Evolutionary conservation across 2,113 vertebrate species (phyloP), one percentile per base, ranked within the genome.

Genomic region (Xiphophorus maculatus): DNA sequence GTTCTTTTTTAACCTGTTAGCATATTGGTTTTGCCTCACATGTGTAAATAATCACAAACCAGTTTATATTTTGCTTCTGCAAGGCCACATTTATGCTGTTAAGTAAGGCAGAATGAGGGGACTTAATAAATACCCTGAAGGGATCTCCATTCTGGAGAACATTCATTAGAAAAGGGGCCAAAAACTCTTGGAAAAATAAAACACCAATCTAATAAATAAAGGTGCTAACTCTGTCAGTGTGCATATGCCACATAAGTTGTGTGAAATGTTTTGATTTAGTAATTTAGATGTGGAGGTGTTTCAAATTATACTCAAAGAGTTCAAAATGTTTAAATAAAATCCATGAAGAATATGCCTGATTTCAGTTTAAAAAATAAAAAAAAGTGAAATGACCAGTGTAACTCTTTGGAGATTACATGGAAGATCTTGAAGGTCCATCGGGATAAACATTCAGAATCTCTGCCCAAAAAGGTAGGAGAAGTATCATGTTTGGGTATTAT

Each of bases 81-180:
- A 93, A 92, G 86, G 85, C 87, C 76, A 84, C 76, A 54, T 79
- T 44, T 65, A 60, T 69, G 72, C 74, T 27, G 37, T 30, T 77
- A 25, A 35, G 78, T 89, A 92, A 93, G 91, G 91, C 92, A 91
- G 89, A 32, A 76, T 19, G 33, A 70, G 77, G 73, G 63, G 79
- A 71, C 75, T 84, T 84, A 12, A 28, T 37, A 70, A 61, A 72
- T 71, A 84, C 91, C 92, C 90, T 92, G 92, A 93, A 91, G 87
- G 86, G 77, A 74, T 84, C 89, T 91, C 84, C 80, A 65, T 80
- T 63, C n/a, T 69, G 76, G 78, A 90, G 81, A 85, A 91, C 84
- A 84, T 87, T 91, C 86, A 72, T 83, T 73, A 74, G 4, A 87
- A 63, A 37, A 3, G 61, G 84, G 75, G 62, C 7, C 25, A 48